Conservation (phyloP, 2,113 vertebrate species). For the Platichthys flesus region DNA sequence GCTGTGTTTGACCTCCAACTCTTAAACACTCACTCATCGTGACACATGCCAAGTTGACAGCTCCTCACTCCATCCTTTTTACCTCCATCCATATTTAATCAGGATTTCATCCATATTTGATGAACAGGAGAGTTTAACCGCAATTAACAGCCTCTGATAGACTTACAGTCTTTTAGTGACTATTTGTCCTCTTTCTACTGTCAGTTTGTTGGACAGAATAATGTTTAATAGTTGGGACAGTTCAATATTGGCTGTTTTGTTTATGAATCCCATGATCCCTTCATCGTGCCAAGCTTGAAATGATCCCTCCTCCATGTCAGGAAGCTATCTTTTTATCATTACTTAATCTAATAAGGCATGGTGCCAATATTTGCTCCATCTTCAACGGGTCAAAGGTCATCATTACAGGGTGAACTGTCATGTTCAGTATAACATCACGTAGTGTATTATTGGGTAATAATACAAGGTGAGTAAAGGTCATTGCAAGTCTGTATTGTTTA, state of each 20-base stretch:
- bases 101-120: conserved; percentile 28
- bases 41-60: conserved; percentile 1
- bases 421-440: background rate
- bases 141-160: background rate
- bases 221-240: background rate
- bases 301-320: background rate
- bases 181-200: background rate
- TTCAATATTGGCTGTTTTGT: background rate
- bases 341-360: background rate
- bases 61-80: background rate
- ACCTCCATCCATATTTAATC: conserved; percentile 42
- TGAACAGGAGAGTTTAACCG: conserved; percentile 15
- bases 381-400: conserved; percentile 23
- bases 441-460: too few relatives aligned
- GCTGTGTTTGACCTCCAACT: conserved; percentile 16
- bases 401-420: background rate
- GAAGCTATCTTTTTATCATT: background rate
- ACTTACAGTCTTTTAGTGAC: background rate
- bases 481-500: too few relatives aligned
- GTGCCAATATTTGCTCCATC: background rate
- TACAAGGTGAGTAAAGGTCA: too few relatives aligned
- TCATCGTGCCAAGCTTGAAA: background rate
- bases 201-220: background rate
- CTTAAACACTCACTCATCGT: background rate
- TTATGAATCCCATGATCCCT: background rate